phyloP scores from a whole-genome alignment of 2,888 invertebrate species.

The Polylopha cassiicola region DNA sequence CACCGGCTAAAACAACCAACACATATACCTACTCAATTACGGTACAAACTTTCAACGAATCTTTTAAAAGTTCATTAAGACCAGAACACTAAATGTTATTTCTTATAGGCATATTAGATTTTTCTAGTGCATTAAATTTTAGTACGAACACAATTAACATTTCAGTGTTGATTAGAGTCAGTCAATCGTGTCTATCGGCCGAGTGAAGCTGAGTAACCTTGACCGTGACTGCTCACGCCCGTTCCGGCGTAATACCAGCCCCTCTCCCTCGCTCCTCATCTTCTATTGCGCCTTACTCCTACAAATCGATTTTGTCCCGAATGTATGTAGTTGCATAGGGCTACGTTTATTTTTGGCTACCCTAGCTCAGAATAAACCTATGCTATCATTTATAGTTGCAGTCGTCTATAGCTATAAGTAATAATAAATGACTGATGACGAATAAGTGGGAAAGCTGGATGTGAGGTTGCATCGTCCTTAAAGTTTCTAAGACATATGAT shows the following conservation, averaged over 20 bases:
- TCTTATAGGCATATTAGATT: no score
- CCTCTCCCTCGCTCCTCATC: conserved; percentile 31
- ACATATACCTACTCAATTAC: conserved; percentile 44
- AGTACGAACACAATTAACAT: conserved; percentile 20
- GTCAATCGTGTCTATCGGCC: conserved; percentile 42
- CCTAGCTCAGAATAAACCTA: conserved; percentile 2
- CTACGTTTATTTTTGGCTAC: conserved; percentile 11
- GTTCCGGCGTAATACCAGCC: conserved; percentile 43
- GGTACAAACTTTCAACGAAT: conserved; percentile 18
- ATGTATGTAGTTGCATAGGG: conserved; percentile 17
- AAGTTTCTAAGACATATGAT: conserved; percentile 59
- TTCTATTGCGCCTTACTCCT: conserved; percentile 37
- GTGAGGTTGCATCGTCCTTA: conserved; percentile 39
- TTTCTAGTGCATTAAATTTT: no score
- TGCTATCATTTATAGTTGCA: conserved; percentile 2
- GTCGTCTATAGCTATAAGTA: conserved; percentile 36
- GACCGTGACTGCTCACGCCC: conserved; percentile 50
- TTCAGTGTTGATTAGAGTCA: conserved; percentile 38
- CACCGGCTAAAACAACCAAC: conserved; percentile 65
- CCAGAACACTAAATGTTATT: no score
- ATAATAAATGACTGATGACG: conserved; percentile 56
- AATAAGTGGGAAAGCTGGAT: conserved; percentile 32
- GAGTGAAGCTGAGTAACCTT: conserved; percentile 55
- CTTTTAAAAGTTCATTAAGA: no score
- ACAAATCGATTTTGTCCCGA: conserved; percentile 46